Evolutionary conservation across 2,797 vertebrate genomes (phyloP).

Genomic region (Cynodonichthys magdalenae): DNA sequence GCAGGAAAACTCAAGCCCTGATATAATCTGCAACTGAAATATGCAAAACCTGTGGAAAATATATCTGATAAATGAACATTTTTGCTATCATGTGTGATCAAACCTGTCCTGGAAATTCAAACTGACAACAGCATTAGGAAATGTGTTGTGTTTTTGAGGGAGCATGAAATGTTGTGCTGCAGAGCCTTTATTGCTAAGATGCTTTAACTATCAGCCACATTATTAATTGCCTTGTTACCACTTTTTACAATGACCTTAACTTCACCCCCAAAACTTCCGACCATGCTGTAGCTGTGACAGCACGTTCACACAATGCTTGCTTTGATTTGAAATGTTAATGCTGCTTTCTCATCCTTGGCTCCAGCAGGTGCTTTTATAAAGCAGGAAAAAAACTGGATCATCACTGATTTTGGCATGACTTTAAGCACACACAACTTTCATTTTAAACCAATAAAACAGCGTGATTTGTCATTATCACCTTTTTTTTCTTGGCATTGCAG

Average conservation of each 20-base stretch:
- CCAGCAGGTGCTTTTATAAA: slow-evolving; percentile 2
- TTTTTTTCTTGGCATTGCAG: neutral
- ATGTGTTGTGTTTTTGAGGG: no score
- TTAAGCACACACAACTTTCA: neutral
- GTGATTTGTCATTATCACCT: slow-evolving; percentile 1
- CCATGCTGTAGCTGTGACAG: neutral
- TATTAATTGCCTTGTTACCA: no score
- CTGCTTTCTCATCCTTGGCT: slow-evolving; percentile 4
- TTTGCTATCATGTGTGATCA: neutral
- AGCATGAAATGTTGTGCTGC: no score
- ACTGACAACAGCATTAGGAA: no score
- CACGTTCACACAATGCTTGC: neutral
- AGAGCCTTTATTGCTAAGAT: no score
- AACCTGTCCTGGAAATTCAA: neutral
- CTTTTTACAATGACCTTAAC: neutral
- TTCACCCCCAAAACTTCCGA: neutral
- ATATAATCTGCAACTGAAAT: no score
- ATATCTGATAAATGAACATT: neutral
- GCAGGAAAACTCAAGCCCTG: neutral
- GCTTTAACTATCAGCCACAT: no score
- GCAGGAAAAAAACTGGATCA: no score
- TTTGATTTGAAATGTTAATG: neutral
- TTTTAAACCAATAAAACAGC: slow-evolving; percentile 1
- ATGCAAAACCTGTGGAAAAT: no score
- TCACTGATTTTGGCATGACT: slow-evolving; percentile 14